phyloP scores from a whole-genome alignment of 2,888 invertebrate genomes.

The Phasia obesa region DNA sequence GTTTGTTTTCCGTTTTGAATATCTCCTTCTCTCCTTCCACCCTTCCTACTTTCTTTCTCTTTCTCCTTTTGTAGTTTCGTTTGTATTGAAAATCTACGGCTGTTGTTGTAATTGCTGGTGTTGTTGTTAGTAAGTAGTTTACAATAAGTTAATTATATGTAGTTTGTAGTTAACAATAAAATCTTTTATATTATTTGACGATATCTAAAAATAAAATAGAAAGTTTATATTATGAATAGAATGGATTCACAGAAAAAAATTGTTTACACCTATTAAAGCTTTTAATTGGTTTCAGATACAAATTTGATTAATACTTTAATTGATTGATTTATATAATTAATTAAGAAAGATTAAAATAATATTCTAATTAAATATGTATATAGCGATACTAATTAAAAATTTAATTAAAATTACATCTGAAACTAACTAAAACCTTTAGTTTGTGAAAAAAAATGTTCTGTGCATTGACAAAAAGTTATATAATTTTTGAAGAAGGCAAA shows the following conservation, averaged over 20 bases:
- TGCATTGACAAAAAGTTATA: background rate
- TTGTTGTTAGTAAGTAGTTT: conserved; percentile 50
- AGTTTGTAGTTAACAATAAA: conserved; percentile 55
- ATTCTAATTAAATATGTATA: no score
- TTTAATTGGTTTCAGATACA: no score
- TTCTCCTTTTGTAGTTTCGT: conserved; percentile 32
- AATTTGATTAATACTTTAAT: no score
- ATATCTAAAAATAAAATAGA: conserved; percentile 52
- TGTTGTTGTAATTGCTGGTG: conserved; percentile 49
- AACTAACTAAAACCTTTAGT: no score
- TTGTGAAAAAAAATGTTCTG: no score
- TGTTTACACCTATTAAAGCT: no score
- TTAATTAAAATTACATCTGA: no score
- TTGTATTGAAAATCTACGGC: conserved; percentile 46
- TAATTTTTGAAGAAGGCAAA: conserved; percentile 5
- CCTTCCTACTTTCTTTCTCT: conserved; percentile 11
- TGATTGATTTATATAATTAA: no score
- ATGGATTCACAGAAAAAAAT: no score
- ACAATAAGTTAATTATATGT: conserved; percentile 54
- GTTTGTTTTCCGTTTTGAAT: conserved; percentile 28
- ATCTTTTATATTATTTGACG: conserved; percentile 51
- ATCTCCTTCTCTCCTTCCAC: conserved; percentile 8
- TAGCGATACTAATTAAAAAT: no score
- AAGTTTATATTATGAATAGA: conserved; percentile 14
- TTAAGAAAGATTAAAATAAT: no score